A percentile compares a stretch with the other conserved stretches of the same genome.
phyloP scores from a whole-genome alignment of 2,113 vertebrate species.

The Anseranas semipalmata region DNA sequence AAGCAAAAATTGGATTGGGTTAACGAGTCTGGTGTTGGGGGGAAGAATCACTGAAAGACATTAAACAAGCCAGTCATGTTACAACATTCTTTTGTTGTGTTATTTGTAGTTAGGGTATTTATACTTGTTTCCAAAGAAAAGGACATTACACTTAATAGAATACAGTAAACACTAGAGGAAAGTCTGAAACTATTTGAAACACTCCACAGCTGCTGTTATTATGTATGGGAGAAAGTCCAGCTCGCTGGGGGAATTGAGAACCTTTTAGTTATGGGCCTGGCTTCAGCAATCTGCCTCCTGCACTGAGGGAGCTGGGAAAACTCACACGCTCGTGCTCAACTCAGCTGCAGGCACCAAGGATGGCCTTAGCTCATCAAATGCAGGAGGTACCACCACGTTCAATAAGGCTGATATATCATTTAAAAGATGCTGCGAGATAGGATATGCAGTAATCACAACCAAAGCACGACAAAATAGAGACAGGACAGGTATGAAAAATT shows the following conservation, averaged over 20 bases:
- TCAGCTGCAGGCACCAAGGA: accelerated
- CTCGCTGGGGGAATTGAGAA: neutral
- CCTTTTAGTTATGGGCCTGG: neutral
- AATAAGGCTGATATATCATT: neutral
- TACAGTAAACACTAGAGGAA: neutral
- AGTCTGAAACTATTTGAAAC: neutral
- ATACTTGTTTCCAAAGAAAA: neutral
- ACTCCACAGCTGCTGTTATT: neutral
- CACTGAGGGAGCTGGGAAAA: neutral
- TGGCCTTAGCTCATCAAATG: neutral
- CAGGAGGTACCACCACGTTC: neutral
- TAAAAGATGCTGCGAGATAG: constrained; percentile 2
- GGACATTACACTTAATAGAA: neutral
- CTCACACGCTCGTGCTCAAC: accelerated
- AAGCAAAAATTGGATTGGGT: neutral
- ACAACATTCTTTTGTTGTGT: neutral
- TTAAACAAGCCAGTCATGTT: neutral
- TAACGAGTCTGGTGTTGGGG: neutral
- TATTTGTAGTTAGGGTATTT: neutral
- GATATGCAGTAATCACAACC: constrained; percentile 1
- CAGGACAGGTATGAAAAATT: neutral
- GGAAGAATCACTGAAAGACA: neutral
- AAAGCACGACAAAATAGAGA: neutral
- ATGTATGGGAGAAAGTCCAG: neutral
- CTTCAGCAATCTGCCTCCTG: neutral